phyloP scores from a whole-genome alignment of 2,797 vertebrate species.

The Clamator glandarius region DNA sequence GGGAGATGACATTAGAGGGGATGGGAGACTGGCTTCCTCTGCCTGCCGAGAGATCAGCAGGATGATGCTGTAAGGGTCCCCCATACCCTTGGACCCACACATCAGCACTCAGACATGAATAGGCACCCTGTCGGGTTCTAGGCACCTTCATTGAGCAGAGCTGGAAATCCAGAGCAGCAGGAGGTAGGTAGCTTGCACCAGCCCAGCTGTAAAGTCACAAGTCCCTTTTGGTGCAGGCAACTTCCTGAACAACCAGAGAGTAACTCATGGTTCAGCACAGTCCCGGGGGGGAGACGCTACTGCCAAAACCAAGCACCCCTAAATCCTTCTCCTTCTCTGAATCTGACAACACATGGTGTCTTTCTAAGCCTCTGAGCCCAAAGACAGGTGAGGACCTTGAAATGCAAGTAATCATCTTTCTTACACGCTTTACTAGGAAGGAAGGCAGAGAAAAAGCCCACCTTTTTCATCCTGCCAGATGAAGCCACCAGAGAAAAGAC shows the following conservation, averaged over 20 bases:
- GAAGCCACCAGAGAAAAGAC: neutral
- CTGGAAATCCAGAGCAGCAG: neutral
- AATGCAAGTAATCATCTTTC: neutral
- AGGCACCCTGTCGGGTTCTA: neutral
- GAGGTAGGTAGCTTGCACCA: neutral
- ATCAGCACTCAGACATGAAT: fast-evolving
- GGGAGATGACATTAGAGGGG: neutral
- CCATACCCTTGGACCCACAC: neutral
- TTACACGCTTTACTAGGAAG: neutral
- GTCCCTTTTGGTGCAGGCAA: neutral
- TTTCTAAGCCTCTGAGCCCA: neutral
- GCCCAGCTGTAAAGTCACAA: neutral
- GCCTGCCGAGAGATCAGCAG: neutral
- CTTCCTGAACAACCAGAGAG: neutral
- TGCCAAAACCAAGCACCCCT: neutral
- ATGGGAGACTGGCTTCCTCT: neutral
- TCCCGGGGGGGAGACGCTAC: neutral
- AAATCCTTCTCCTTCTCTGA: neutral
- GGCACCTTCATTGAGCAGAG: neutral
- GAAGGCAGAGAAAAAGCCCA: neutral
- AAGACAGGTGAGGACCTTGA: neutral
- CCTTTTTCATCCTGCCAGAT: neutral
- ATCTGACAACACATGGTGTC: neutral
- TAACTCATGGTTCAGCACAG: neutral
- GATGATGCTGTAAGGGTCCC: neutral